Base-by-base conservation (phyloP, 2,797 vertebrate genomes). In the Heliangelus exortis region DNA sequence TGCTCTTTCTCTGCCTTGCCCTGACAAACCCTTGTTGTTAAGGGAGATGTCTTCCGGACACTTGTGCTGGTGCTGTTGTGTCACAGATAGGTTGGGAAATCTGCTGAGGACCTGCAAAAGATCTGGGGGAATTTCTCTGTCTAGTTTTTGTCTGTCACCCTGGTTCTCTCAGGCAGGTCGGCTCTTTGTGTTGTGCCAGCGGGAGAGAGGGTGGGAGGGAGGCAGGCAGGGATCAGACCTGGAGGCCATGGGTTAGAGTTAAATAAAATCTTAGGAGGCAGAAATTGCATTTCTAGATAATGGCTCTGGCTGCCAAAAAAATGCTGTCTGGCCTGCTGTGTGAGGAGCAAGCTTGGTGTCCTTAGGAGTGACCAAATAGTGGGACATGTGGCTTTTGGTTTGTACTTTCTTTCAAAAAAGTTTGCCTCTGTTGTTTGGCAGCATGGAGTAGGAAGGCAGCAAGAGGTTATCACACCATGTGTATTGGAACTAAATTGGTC, bases 41-140 rank as follows among this genome's bases (percentile, higher is more conserved):
- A 55, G 14, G 39, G 36, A 73, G 15, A 61, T 65, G 5, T 59
- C 41, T 72, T 85, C 80, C 43, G 88, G 57, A 51, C 67, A 6
- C 71, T 92, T 86, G 25, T 54, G 23, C 72, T 43, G 69, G 19
- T 88, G 47, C 51, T 20, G 62, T 93, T 95, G 75, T 93, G 48
- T 87, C 76, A 66, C 72, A 55, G 75, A 41, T 84, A 54, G 47
- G n/a, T 28, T 51, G 34, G 62, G 62, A 51, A 59, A 29, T 43
- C 81, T 58, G 47, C n/a, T 58, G 29, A 39, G 77, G 75, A 93
- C 10, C n/a, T 75, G 90, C 67, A 66, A 89, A 94, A 82, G 39
- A 87, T 66, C 63, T 48, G 77, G 28, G 71, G 82, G 39, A 84
- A 76, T 63, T 65, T 73, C 33, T 92, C 72, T 87, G 79, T 78